These are phyloP conservation scores for Sipha flava DNA, from an alignment of 1,140 invertebrate species.

Conservation along the genomic window DNA sequence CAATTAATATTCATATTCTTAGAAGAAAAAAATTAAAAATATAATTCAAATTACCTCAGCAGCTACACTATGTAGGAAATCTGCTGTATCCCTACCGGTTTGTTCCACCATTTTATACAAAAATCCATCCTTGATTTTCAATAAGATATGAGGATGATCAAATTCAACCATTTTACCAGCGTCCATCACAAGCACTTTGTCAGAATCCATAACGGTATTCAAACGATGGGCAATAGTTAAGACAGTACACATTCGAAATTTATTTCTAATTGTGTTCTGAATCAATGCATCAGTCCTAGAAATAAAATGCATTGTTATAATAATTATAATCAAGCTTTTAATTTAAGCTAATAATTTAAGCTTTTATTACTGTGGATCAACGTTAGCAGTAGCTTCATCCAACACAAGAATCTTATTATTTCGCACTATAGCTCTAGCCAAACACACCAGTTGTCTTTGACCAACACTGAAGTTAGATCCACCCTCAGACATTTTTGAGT, in stretches of 20 bases:
- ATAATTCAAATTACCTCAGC: slow-evolving; percentile 22
- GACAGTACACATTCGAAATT: slow-evolving; percentile 65
- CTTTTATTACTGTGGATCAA: slow-evolving; percentile 52
- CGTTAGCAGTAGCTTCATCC: slow-evolving; percentile 71
- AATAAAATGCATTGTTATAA: slow-evolving; percentile 13
- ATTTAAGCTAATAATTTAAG: background rate
- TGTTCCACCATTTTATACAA: slow-evolving; percentile 47
- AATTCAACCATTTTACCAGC: slow-evolving; percentile 50
- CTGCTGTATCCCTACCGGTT: slow-evolving; percentile 44
- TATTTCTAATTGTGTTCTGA: slow-evolving; percentile 57
- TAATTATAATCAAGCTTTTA: background rate
- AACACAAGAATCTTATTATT: slow-evolving; percentile 68
- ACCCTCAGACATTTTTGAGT: slow-evolving; percentile 44
- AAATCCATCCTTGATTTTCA: slow-evolving; percentile 45
- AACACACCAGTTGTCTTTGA: slow-evolving; percentile 68
- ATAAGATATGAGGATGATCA: slow-evolving; percentile 51
- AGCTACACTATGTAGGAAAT: slow-evolving; percentile 36
- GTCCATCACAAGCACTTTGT: slow-evolving; percentile 65
- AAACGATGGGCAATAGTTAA: slow-evolving; percentile 65
- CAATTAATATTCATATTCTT: background rate
- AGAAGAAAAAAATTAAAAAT: background rate
- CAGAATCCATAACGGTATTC: slow-evolving; percentile 74
- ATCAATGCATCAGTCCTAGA: slow-evolving; percentile 60
- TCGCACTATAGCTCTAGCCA: slow-evolving; percentile 64
- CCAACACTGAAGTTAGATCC: slow-evolving; percentile 70